Evolutionary conservation across 1,140 invertebrate genomes (phyloP), one percentile per base, ranked within the genome.

Genomic region (Andricus grossulariae): DNA sequence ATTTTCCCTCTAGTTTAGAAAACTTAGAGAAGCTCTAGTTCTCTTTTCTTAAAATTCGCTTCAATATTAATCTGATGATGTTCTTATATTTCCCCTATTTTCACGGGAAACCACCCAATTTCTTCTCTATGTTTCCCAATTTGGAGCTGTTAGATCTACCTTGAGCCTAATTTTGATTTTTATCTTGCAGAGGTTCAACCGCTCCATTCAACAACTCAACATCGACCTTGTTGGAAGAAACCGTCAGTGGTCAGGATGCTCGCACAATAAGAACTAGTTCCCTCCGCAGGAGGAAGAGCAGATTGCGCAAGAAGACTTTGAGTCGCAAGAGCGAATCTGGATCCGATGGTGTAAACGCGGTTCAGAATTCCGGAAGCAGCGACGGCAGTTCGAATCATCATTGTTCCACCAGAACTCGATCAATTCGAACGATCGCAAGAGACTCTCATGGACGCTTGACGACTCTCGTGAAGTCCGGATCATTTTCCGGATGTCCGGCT

Each of bases 251-350:
- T 32, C 83, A 90, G 16, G 89, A 90, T 72, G 86, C 84, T 78
- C 89, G 88, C 21, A 83, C 88, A n/a, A 81, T 82, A 57, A 87
- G 88, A 49, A 92, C 94, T 71, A 92, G 92, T 79, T 93, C 92
- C 12, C 89, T 95, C 57, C 92, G 95, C 11, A 92, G 95, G 50
- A 94, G 94, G 82, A 94, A 95, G 78, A 92, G 95, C 72, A 94
- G 94, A 83, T 90, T 95, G 73, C 93, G 95, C 81, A 93, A 93
- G 87, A 93, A 93, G 85, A 91, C 88, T 77, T 73, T 92, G 88
- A 88, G 88, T 71, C 92, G 92, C 50, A 94, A 93, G 78, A 93
- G 92, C 74, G 93, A 94, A 50, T 94, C 93, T 19, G 93, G 93
- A n/a, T 94, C 93, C 13, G 93, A 94, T 76, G 86, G 88, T 32